phyloP scores from a whole-genome alignment of 2,888 invertebrate species.

The Aphodius granarius region DNA sequence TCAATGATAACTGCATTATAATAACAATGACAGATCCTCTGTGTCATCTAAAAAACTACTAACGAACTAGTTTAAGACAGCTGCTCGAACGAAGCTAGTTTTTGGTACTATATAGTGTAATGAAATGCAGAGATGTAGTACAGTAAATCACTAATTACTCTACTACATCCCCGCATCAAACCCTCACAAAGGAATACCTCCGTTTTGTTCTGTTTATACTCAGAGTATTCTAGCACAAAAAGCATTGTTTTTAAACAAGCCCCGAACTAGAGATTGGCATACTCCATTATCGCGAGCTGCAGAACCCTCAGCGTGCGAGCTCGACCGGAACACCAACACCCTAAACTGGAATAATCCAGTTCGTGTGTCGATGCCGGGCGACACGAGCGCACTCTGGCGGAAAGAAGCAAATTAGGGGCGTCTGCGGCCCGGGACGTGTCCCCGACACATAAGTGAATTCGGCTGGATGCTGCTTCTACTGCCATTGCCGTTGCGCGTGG shows the following conservation, averaged over 20 bases:
- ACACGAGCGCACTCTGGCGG: constrained; percentile 39
- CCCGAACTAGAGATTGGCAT: background rate
- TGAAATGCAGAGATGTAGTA: too few species aligned
- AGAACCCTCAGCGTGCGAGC: background rate
- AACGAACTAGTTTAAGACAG: too few species aligned
- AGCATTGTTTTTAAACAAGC: background rate
- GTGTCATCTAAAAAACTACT: too few species aligned
- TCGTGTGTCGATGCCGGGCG: background rate
- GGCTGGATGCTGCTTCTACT: constrained; percentile 26
- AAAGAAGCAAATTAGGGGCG: constrained; percentile 45
- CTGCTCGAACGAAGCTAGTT: too few species aligned
- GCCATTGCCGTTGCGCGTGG: constrained; percentile 31
- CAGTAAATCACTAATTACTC: too few species aligned
- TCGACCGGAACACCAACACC: background rate
- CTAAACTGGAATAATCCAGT: background rate
- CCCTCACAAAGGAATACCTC: too few species aligned
- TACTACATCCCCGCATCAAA: too few species aligned
- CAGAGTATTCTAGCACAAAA: background rate
- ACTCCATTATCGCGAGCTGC: background rate
- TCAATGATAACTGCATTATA: too few species aligned
- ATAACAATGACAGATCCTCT: too few species aligned
- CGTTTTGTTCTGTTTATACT: too few species aligned
- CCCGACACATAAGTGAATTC: constrained; percentile 41
- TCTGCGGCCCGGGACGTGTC: constrained; percentile 37
- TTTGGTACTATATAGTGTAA: too few species aligned